A percentile compares a stretch with the other conserved stretches of the same genome.
phyloP scores from a whole-genome alignment of 1,140 invertebrate genomes.

The Eurosta solidaginis region DNA sequence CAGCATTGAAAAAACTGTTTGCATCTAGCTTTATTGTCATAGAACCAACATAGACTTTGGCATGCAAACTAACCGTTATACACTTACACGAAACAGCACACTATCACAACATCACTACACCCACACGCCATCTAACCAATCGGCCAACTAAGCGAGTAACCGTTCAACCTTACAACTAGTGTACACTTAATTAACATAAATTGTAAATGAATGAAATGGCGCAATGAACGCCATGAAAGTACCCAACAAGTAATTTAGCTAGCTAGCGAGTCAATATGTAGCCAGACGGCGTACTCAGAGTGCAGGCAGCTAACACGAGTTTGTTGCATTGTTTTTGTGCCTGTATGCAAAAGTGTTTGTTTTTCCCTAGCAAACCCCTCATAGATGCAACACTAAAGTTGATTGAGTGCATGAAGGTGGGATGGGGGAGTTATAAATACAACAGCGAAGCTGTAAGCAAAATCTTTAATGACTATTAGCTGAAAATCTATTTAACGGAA shows the following conservation, averaged over 20 bases:
- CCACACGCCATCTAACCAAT: background rate
- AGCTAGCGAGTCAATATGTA: background rate
- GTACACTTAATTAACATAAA: constrained; percentile 29
- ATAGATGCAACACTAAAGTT: background rate
- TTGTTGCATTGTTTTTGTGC: background rate
- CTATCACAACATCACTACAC: background rate
- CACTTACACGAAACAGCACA: too few species aligned
- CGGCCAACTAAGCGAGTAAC: background rate
- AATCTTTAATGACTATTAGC: constrained; percentile 28
- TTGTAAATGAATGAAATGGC: constrained; percentile 23
- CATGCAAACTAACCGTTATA: background rate
- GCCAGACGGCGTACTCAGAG: background rate
- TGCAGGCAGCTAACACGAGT: background rate
- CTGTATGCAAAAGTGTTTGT: background rate
- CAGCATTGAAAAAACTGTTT: background rate
- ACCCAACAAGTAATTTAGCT: background rate
- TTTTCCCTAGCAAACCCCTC: background rate
- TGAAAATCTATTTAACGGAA: constrained; percentile 20
- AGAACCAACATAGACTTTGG: background rate
- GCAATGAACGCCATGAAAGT: background rate
- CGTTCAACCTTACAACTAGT: background rate
- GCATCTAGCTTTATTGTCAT: background rate
- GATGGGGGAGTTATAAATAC: background rate
- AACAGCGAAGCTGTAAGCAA: background rate
- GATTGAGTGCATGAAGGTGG: background rate